Evolutionary conservation across 2,888 invertebrate species (phyloP).

Genomic region (Julus scandinavius): DNA sequence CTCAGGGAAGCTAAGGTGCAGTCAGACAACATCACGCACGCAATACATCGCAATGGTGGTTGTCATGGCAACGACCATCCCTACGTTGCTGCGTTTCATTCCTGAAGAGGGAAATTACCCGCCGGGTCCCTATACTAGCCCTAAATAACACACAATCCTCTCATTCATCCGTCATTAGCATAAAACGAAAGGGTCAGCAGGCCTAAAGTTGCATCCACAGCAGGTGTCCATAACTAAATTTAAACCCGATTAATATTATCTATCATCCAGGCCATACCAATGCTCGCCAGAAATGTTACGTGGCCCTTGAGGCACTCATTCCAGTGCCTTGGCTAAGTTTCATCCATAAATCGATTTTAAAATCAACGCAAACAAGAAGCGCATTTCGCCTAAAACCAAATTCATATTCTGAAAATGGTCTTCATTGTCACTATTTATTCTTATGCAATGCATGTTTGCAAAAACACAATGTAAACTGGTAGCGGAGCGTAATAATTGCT

Average conservation of each 20-base stretch:
- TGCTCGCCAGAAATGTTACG: background rate
- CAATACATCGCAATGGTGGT: background rate
- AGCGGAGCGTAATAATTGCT: background rate
- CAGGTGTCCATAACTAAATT: conserved; percentile 35
- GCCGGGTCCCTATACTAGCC: background rate
- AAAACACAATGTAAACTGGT: background rate
- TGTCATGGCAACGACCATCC: background rate
- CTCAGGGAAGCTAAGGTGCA: background rate
- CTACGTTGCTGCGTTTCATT: background rate
- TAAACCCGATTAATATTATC: conserved; percentile 36
- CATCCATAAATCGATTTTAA: conserved; percentile 18
- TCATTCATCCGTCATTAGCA: conserved; percentile 39
- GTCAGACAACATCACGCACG: background rate
- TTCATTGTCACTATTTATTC: conserved; percentile 36
- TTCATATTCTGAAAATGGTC: conserved; percentile 19
- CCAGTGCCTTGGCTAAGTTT: background rate
- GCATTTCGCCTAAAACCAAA: conserved; percentile 30
- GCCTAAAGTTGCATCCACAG: background rate
- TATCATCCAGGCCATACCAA: background rate
- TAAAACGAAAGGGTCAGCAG: conserved; percentile 7
- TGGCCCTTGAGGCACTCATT: background rate
- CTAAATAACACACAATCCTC: conserved; percentile 25
- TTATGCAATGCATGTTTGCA: background rate
- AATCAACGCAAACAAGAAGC: conserved; percentile 16
- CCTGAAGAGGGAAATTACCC: conserved; percentile 11